Base-by-base conservation (phyloP, 2,113 vertebrate species). In the Mirounga angustirostris region DNA sequence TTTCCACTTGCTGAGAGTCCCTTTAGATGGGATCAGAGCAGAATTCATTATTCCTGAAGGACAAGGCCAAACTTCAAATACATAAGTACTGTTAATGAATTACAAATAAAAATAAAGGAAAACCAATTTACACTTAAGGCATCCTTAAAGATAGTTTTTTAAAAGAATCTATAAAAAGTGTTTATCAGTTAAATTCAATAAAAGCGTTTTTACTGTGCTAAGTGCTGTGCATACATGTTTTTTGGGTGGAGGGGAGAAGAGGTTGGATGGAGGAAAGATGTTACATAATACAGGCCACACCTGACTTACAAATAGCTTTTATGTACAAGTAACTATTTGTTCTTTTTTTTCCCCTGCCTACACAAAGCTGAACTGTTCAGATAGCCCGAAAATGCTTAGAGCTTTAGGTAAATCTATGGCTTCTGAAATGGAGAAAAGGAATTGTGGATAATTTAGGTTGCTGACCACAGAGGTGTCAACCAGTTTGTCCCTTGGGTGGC, bases 41-140 rank as follows among this genome's bases (percentile, higher is more conserved):
- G 30, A 98, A 86, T 83, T 86, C 76, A 74, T 71, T 93, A 83
- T 28, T 89, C 33, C 69, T 91, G n/a, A 95, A 95, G 69, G 46
- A 73, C 30, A 97, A 82, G 59, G 78, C 13, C 80, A 91, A 79
- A 94, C 58, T 89, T 97, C 95, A 92, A 82, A 73, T 73, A 97
- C 87, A n/a, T 78, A 59, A 0, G 7, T 61, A 7, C 83, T 56
- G 46, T 74, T 80, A 95, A 98, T 84, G 40, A 95, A 91, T 58
- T 96, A 95, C 6, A 46, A 94, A 90, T 56, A 95, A 81, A 93
- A 87, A 91, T 52, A 82, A 90, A 92, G 28, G 94, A 52, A 97
- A 93, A 87, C 8, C 40, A 79, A 86, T 46, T 94, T 80, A 90
- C 5, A 96, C 56, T 94, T 79, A 81, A 96, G 89, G 54, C 33